Evolutionary conservation across 2,113 vertebrate genomes (phyloP).

Genomic region (Colistium nudipinnis): DNA sequence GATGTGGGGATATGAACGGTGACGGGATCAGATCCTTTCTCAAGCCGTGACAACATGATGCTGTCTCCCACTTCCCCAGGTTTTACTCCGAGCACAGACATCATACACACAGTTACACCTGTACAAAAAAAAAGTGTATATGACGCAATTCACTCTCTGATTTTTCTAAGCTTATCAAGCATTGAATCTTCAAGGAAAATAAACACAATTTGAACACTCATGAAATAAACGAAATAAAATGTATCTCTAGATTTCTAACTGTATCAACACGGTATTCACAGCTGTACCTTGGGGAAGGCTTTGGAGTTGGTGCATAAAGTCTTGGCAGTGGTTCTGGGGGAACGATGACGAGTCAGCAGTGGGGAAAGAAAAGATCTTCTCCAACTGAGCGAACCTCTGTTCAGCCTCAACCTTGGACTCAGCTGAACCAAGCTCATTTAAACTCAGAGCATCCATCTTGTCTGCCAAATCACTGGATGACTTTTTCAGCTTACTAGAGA

Average conservation of each 20-base stretch:
- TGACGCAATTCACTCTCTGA: background rate
- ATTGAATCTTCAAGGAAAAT: background rate
- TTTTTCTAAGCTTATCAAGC: background rate
- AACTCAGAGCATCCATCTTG: slow-evolving; percentile 78
- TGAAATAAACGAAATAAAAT: too few relatives aligned
- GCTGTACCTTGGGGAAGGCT: slow-evolving; percentile 84
- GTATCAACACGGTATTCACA: background rate
- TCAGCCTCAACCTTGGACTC: background rate
- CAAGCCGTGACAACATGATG: slow-evolving; percentile 86
- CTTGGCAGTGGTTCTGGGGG: slow-evolving; percentile 67
- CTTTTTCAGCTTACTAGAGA: slow-evolving; percentile 82
- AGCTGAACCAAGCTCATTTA: slow-evolving; percentile 67
- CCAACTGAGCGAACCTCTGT: slow-evolving; percentile 76
- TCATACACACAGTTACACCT: slow-evolving; percentile 88
- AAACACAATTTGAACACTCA: background rate
- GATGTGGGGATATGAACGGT: slow-evolving; percentile 84
- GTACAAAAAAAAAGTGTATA: background rate
- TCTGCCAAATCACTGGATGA: slow-evolving; percentile 69
- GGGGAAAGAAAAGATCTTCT: slow-evolving; percentile 85
- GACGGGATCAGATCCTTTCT: slow-evolving; percentile 79
- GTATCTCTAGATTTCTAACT: too few relatives aligned
- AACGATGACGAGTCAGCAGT: slow-evolving; percentile 57
- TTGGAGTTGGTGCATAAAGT: slow-evolving; percentile 80
- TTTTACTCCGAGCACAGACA: slow-evolving; percentile 81
- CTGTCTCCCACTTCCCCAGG: slow-evolving; percentile 78